These are phyloP conservation scores for Drosophila athabasca DNA, from an alignment of 1,140 invertebrate genomes.

Conservation along the genomic window DNA sequence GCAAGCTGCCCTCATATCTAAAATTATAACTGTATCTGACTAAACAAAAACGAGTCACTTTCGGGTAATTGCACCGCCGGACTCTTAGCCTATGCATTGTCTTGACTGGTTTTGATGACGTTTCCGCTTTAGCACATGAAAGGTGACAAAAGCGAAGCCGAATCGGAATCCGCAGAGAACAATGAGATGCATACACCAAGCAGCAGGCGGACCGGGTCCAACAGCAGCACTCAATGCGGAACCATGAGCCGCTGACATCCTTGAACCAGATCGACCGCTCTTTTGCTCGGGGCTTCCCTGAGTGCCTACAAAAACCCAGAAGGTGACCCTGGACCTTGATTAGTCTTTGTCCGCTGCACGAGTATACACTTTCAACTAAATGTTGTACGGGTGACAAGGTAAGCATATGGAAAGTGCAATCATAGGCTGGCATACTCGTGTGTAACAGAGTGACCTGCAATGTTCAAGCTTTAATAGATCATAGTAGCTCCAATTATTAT, in stretches of 20 bases:
- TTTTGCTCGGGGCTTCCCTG: slow-evolving; percentile 11
- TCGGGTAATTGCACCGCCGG: slow-evolving; percentile 26
- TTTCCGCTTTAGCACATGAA: slow-evolving; percentile 41
- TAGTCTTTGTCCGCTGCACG: slow-evolving; percentile 16
- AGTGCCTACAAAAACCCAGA: neutral
- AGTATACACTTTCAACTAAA: slow-evolving; percentile 4
- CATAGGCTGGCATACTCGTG: neutral
- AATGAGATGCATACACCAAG: slow-evolving; percentile 40
- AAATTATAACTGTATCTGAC: slow-evolving; percentile 35
- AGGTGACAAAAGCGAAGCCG: slow-evolving; percentile 50
- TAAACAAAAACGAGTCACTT: slow-evolving; percentile 24
- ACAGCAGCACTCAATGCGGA: slow-evolving; percentile 22
- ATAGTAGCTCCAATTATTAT: slow-evolving; percentile 51
- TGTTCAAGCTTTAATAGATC: slow-evolving; percentile 15
- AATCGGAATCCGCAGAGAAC: slow-evolving; percentile 30
- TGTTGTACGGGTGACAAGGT: slow-evolving; percentile 13
- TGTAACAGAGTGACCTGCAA: too few relatives aligned
- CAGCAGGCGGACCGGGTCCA: slow-evolving; percentile 13
- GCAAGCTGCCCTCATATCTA: slow-evolving; percentile 1
- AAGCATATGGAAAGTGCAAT: slow-evolving; percentile 29
- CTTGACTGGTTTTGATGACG: slow-evolving; percentile 18
- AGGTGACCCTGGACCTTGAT: slow-evolving; percentile 22
- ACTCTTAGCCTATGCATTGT: slow-evolving; percentile 18
- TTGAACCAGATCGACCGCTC: slow-evolving; percentile 31
- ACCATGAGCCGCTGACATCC: slow-evolving; percentile 14